Base-by-base conservation (phyloP, 1,140 invertebrate genomes). In the Galleria mellonella region DNA sequence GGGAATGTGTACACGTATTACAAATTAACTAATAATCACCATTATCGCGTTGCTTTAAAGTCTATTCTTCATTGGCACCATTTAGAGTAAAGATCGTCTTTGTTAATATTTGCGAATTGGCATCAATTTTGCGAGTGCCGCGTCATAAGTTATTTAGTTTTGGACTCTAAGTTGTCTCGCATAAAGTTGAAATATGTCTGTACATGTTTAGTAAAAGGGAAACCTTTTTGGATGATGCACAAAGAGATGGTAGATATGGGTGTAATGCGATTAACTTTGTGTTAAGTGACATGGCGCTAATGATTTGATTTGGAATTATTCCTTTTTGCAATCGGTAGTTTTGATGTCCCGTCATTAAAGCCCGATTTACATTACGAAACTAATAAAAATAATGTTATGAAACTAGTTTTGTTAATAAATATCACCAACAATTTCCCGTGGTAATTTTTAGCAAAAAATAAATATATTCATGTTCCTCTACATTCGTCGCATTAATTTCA, bases 241-340 rank as follows among this genome's bases (percentile, higher is more conserved):
- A 79, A 78, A 75, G 63, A 75, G 70, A 78, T 73, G 47, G 15
- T 36, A 48, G 71, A 70, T 76, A 76, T 59, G 57, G 62, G 57
- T 65, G 63, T 74, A 71, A 75, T 73, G 63, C 72, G 69, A 83
- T 77, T 82, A 77, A 76, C 64, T 56, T 32, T 49, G 40, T 37
- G 58, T 51, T 72, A 76, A 77, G 69, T 73, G 78, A 71, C 73
- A 67, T 58, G 58, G 52, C 60, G 72, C 71, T 77, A 79, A 79
- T 72, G 73, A 77, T 69, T 68, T 64, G 68, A 76, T 75, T 66
- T 65, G 60, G 47, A 58, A 50, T 49, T 43, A 51, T 53, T 53
- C 33, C 35, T 35, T 35, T 35, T 35, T 27, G 27, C 11, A 13
- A 40, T 37, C 15, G 9, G 14, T 37, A 17, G 4, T 15, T 37